A percentile compares a stretch with the other conserved stretches of the same genome.
Conservation (phyloP, 2,797 vertebrate species). For the Pseudomugil gertrudae region DNA sequence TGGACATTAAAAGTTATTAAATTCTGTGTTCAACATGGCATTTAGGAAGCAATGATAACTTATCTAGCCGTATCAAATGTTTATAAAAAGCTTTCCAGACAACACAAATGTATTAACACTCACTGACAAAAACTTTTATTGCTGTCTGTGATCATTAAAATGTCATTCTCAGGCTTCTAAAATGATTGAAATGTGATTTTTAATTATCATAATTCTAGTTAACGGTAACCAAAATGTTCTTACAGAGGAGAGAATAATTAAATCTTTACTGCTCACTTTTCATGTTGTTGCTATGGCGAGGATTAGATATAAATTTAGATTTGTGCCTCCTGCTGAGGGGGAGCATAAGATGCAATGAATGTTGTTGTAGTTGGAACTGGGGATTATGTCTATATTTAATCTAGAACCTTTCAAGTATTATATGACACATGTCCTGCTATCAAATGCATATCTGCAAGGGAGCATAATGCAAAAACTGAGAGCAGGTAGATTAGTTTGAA, state of each 20-base stretch:
- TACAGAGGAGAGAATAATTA: slow-evolving; percentile 41
- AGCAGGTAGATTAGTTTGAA: slow-evolving; percentile 33
- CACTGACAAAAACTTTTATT: neutral
- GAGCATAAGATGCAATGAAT: slow-evolving; percentile 57
- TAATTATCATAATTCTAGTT: neutral
- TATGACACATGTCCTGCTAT: slow-evolving; percentile 59
- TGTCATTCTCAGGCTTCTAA: neutral
- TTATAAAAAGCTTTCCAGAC: neutral
- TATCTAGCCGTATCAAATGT: neutral
- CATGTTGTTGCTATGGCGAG: slow-evolving; percentile 71
- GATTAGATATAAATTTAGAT: slow-evolving; percentile 58
- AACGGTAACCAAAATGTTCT: slow-evolving; percentile 11
- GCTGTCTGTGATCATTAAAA: neutral
- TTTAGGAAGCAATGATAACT: neutral
- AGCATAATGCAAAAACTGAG: slow-evolving; percentile 25
- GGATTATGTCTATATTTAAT: slow-evolving; percentile 82
- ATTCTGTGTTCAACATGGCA: neutral
- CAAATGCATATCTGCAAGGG: slow-evolving; percentile 22
- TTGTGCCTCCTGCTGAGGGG: slow-evolving; percentile 57
- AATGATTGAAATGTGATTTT: neutral
- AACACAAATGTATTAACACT: neutral
- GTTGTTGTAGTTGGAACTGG: slow-evolving; percentile 47
- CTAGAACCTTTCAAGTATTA: slow-evolving; percentile 66
- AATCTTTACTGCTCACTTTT: slow-evolving; percentile 41
- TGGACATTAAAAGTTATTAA: neutral